phyloP scores from a whole-genome alignment of 2,113 vertebrate genomes.

The Gobio gobio region DNA sequence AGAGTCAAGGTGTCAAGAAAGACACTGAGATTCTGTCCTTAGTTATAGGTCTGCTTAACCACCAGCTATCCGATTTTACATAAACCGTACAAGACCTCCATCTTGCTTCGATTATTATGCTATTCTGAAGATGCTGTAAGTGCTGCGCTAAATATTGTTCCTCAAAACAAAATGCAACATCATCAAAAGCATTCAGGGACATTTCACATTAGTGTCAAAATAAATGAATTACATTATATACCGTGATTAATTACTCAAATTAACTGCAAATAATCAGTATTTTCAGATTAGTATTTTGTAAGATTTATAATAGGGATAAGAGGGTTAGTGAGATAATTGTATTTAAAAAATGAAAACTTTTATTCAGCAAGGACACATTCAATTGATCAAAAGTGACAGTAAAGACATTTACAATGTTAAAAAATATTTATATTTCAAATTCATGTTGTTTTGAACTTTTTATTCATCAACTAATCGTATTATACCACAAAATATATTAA shows the following conservation, averaged over 20 bases:
- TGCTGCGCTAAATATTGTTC: background rate
- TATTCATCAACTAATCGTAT: background rate
- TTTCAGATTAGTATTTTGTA: background rate
- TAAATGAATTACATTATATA: background rate
- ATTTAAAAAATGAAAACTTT: background rate
- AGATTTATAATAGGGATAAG: background rate
- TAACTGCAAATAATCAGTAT: background rate
- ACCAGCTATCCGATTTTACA: slow-evolving; percentile 4
- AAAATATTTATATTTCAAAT: background rate
- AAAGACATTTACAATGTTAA: no score
- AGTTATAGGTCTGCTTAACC: slow-evolving; percentile 23
- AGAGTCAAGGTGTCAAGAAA: slow-evolving; percentile 42
- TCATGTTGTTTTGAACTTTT: background rate
- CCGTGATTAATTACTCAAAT: background rate
- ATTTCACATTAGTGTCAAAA: background rate
- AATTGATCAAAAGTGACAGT: background rate
- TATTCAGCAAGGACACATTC: no score
- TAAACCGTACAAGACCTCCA: background rate
- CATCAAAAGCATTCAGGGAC: background rate
- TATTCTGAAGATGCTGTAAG: background rate
- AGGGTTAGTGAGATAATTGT: background rate
- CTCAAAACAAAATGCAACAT: background rate
- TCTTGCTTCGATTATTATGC: background rate
- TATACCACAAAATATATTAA: background rate
- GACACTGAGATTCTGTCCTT: slow-evolving; percentile 18